Conservation (phyloP, 1,140 invertebrate species). For the Dryas iulia region DNA sequence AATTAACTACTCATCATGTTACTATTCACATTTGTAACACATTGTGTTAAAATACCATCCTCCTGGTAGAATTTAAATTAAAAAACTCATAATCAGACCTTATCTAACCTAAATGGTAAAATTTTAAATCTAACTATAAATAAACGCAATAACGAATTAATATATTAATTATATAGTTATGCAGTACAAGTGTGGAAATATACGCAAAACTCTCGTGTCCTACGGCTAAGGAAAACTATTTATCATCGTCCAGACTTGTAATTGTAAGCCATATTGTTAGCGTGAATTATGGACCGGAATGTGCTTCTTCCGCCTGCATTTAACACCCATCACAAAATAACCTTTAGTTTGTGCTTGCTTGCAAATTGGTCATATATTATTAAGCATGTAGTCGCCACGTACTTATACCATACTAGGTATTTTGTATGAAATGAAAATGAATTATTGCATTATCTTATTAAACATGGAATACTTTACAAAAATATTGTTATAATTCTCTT, state of each 20-base stretch:
- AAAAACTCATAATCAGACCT: too few relatives aligned
- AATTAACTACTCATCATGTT: too few relatives aligned
- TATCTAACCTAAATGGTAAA: too few relatives aligned
- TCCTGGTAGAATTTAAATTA: too few relatives aligned
- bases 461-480: neutral
- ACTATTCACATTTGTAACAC: too few relatives aligned
- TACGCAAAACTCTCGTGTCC: conserved; percentile 41
- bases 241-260: conserved; percentile 76
- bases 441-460: neutral
- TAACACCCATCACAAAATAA: conserved; percentile 41
- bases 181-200: neutral
- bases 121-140: too few relatives aligned
- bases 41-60: too few relatives aligned
- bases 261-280: conserved; percentile 74
- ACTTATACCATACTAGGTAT: neutral
- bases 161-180: too few relatives aligned
- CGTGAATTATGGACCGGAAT: conserved; percentile 67
- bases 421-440: neutral
- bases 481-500: neutral
- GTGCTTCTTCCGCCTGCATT: conserved; percentile 57
- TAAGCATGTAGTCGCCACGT: neutral
- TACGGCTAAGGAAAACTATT: conserved; percentile 66
- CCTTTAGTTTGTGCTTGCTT: conserved; percentile 43
- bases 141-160: neutral
- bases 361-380: conserved; percentile 37